Conservation (phyloP, 2,113 vertebrate species). For the Oreocharis arfaki region DNA sequence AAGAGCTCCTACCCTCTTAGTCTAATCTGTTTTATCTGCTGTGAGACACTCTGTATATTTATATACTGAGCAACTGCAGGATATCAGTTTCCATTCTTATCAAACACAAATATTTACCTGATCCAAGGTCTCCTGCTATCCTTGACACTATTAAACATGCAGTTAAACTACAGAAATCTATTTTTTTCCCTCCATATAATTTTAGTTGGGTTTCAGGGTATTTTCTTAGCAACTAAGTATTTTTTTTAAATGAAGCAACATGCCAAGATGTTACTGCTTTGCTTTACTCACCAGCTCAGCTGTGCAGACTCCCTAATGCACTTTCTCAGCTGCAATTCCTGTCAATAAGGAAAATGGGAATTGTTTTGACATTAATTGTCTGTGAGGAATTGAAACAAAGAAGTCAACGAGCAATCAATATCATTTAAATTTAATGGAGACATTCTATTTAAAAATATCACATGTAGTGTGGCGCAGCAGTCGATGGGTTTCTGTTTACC, state of each 20-base stretch:
- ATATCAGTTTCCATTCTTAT: slow-evolving; percentile 38
- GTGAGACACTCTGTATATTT: neutral
- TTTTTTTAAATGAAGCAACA: neutral
- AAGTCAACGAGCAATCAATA: neutral
- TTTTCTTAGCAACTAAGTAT: neutral
- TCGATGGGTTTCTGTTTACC: neutral
- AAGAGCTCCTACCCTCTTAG: neutral
- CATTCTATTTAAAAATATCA: neutral
- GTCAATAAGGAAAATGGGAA: neutral
- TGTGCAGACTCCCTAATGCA: neutral
- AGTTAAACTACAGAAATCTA: neutral
- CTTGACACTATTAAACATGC: neutral
- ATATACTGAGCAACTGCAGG: slow-evolving; percentile 25
- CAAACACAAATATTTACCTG: slow-evolving; percentile 52
- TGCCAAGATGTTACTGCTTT: neutral
- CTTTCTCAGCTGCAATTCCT: neutral
- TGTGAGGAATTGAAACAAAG: neutral
- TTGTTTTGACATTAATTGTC: neutral
- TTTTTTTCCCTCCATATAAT: neutral
- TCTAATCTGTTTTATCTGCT: slow-evolving; percentile 15
- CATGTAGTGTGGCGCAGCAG: neutral
- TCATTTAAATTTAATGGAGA: slow-evolving; percentile 31
- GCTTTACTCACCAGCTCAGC: neutral
- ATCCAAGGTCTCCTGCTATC: slow-evolving; percentile 34
- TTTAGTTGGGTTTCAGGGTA: neutral